A percentile compares a stretch with the other conserved stretches of the same genome.
These are phyloP conservation scores for Drosophila rubida DNA, from an alignment of 2,888 invertebrate genomes.

Conservation along the genomic window DNA sequence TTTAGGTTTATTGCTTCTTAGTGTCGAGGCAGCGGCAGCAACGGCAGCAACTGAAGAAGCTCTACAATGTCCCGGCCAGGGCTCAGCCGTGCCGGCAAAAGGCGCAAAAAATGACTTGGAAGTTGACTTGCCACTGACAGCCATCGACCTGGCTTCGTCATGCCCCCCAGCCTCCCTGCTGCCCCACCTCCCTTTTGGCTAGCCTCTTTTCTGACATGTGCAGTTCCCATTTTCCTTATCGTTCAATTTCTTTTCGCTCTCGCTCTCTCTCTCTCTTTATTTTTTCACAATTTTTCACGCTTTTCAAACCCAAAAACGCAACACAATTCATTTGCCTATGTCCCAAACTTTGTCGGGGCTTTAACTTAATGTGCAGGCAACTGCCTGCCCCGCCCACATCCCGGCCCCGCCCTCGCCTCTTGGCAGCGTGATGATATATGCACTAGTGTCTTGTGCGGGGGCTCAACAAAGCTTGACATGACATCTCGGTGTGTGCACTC, in stretches of 20 bases:
- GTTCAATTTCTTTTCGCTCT: conserved; percentile 11
- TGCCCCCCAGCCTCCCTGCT: conserved; percentile 35
- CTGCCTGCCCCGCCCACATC: conserved; percentile 26
- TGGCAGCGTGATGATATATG: conserved; percentile 65
- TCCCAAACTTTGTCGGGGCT: conserved; percentile 17
- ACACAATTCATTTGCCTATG: conserved; percentile 78
- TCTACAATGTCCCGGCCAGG: conserved; percentile 45
- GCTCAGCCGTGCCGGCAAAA: conserved; percentile 56
- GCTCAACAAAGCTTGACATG: conserved; percentile 65
- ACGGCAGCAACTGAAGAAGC: conserved; percentile 49
- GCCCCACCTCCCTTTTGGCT: neutral
- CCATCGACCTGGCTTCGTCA: conserved; percentile 74
- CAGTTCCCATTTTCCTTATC: conserved; percentile 56
- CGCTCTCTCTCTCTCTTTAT: no score
- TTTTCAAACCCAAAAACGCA: conserved; percentile 74
- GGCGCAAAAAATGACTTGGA: conserved; percentile 62
- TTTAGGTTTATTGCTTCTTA: conserved; percentile 84
- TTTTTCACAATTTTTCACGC: conserved; percentile 77
- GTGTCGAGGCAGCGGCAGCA: conserved; percentile 61
- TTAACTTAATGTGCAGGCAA: conserved; percentile 52
- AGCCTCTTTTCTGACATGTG: conserved; percentile 60
- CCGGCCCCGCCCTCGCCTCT: neutral
- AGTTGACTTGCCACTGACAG: conserved; percentile 78
- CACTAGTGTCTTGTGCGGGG: conserved; percentile 42
- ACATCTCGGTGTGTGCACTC: conserved; percentile 56